Base-by-base conservation (phyloP, 2,888 invertebrate species). In the Cryptocheilus praepositus region DNA sequence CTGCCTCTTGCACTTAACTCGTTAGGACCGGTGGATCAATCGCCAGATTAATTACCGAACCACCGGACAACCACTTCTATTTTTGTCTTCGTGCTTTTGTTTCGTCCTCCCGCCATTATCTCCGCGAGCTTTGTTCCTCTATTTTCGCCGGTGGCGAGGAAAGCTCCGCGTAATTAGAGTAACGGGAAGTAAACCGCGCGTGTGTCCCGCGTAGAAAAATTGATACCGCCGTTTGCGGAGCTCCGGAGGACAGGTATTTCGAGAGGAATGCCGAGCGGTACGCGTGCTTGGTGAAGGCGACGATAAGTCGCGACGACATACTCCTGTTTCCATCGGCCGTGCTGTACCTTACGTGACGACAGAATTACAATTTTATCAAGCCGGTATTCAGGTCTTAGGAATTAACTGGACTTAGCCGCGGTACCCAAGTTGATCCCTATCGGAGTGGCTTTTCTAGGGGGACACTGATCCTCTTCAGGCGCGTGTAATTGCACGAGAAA, bases 11-110 rank as follows among this genome's bases (percentile, higher is more conserved):
- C 60, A 43, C 43, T 71, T 61, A 61, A 49, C 60, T 70, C 52
- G 59, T 49, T 59, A 22, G 55, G 22, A 46, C 19, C 62, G 58
- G 53, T 5, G 61, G 59, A 70, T 71, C 65, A 66, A 66, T 70
- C 66, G 63, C 57, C 57, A 22, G 65, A 70, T 71, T 71, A 71
- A 71, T 71, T 71, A 66, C 60, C 43, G 59, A 36, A 51, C 51
- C 52, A 44, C 44, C 18, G 36, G 43, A 28, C 8, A 25, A 28
- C 36, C 44, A 36, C 19, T 4, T 18, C 43, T n/a, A 36, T 36
- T 36, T 36, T 36, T 36, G 16, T 18, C 16, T 1, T 49, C 49
- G n/a, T 49, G 5, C 18, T 16, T 49, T 53, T 22, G 25, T 53
- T 52, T 53, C 21, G 19, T 21, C 22, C 13, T 25, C 2, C 53